These are phyloP conservation scores for Crepidodera aurea DNA, from an alignment of 2,888 invertebrate genomes.

Conservation along the genomic window DNA sequence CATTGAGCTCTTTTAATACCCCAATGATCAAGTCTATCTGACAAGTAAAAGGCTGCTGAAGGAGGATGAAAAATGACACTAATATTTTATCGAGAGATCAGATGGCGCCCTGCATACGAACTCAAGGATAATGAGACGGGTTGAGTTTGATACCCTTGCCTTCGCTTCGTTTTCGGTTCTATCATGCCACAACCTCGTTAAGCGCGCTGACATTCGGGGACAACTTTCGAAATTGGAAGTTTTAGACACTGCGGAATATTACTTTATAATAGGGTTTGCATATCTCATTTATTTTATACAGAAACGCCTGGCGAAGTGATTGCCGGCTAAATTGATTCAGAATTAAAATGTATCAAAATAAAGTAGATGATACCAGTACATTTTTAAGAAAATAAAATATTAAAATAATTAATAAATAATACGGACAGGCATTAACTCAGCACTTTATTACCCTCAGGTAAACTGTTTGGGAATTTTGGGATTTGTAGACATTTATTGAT, in stretches of 20 bases:
- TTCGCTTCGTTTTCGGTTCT: constrained; percentile 48
- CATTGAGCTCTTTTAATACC: constrained; percentile 57
- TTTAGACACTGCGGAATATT: constrained; percentile 42
- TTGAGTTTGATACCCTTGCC: constrained; percentile 57
- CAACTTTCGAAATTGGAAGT: constrained; percentile 44
- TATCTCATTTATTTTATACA: constrained; percentile 31
- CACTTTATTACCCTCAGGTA: no score
- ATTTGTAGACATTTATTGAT: no score
- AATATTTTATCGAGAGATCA: constrained; percentile 64
- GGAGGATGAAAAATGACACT: constrained; percentile 62
- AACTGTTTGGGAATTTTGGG: no score
- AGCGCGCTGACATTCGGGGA: constrained; percentile 47
- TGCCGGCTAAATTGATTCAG: constrained; percentile 8
- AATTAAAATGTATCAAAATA: constrained; percentile 7
- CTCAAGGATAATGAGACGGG: constrained; percentile 62
- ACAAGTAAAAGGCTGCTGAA: constrained; percentile 61
- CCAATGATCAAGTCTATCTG: constrained; percentile 61
- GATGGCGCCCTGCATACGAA: constrained; percentile 63
- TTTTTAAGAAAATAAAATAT: no score
- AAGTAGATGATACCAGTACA: no score
- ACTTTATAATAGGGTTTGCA: constrained; percentile 40
- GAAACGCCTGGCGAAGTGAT: constrained; percentile 12
- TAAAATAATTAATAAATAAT: no score
- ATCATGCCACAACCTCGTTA: constrained; percentile 53
- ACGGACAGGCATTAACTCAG: no score